Base-by-base conservation (phyloP, 2,888 invertebrate species). In the Creontiades dilutus region DNA sequence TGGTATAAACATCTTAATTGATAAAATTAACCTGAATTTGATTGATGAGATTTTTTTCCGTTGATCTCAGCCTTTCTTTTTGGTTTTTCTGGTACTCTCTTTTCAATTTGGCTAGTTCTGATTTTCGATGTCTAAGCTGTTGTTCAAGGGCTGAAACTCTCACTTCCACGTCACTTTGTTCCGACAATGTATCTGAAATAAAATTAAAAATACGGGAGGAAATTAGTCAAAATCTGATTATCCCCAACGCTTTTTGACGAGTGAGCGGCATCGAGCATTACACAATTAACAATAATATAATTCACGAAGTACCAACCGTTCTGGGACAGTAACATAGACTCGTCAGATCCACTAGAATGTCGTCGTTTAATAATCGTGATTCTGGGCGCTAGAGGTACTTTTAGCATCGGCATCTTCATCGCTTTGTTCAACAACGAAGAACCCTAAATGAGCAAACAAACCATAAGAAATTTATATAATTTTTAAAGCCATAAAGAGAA, bases 131-230 rank as follows among this genome's bases (percentile, higher is more conserved):
- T n/a, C 93, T 92, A 28, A 94, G 92, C 91, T 94, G 94, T 90
- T 94, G 94, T 88, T 93, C 93, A 89, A 94, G 92, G 27, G 94
- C 94, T 86, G 93, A 92, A 84, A 94, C 93, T 27, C 94, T 92
- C 7, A 93, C 93, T 92, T 94, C 94, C 57, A 94, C 93, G 91
- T 94, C 94, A 92, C 94, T 94, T 55, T 93, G 93, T 92, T 94
- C 94, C 16, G 90, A 90, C 19, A 90, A 85, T 16, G 91, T 91
- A 81, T 91, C 90, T 91, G 81, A 78, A 90, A 89, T 28, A 27
- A 27, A 7, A 5, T 75, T 75, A 23, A 11, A 14, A 27, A 23
- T 4, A 78, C 37, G 27, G 4, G 28, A 46, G 27, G 0, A 78
- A 75, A 7, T 4, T 37, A 7, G 37, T 37, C n/a, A 37, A 37